Evolutionary conservation across 1,140 invertebrate species (phyloP), one percentile per base, ranked within the genome.

Genomic region (Polypedilum pembai): DNA sequence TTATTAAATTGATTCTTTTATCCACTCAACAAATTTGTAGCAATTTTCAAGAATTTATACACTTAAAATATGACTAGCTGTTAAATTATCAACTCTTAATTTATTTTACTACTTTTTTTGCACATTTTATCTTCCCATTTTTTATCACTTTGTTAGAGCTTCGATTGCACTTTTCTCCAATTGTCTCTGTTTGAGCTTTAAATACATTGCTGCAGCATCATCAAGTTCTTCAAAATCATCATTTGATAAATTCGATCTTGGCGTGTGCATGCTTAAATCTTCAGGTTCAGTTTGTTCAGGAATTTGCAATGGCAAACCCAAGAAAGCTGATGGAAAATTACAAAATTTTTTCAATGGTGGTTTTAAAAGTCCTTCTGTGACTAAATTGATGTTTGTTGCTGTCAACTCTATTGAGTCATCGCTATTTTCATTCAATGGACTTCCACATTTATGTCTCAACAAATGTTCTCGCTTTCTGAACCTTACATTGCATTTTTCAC

Each of bases 271-370:
- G 7, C 89, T 91, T 24, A 95, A 83, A 80, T 95, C 93, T 80
- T 95, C 93, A 0, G 94, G 94, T 80, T 95, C 93, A 0, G 92
- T 94, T 82, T 95, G 93, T 80, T 93, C 92, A 5, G 89, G 78
- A 73, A 69, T 20, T 69, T 69, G 65, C 65, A 21, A 8, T 2
- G 17, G 65, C 8, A 69, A n/a, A n/a, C 45, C 45, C 12, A 56
- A n/a, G 15, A 56, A 56, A 12, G 3, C n/a, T 33, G 24, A 33
- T 56, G 45, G 45, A 56, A 56, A 56, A 56, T 56, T 56, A 56
- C 45, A 56, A 56, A 56, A 56, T 15, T 56, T 56, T 15, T 56
- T 56, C 3, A 56, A 56, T 56, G 8, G 45, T 56, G 8, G 45
- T 15, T 56, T 12, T 56, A n/a, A 33, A 33, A n/a, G 12, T 56